Base-by-base conservation (phyloP, 2,113 vertebrate species). In the Gopherus flavomarginatus region DNA sequence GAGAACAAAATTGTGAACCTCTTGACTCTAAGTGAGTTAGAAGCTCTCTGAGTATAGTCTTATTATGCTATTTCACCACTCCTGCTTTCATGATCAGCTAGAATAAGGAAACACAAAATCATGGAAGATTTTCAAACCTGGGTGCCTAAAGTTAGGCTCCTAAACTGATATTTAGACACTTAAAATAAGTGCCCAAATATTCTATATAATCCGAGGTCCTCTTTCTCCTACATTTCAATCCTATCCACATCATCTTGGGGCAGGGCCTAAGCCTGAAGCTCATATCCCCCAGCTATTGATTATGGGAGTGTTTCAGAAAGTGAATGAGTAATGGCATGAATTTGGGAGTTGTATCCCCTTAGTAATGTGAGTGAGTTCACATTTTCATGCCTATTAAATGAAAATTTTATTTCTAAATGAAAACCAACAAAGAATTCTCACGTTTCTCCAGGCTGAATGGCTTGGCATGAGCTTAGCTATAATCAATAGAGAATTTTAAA, bases 21-120 rank as follows among this genome's bases (percentile, higher is more conserved):
- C 4, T 21, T 49, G 4, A 42, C 22, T 27, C 81, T 26, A 88
- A 81, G 2, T 69, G 62, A 69, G 35, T 35, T 17, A 69, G 35
- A 69, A 69, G 35, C 35, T 53, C 78, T 35, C 81, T 49, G 44
- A 27, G 9, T 27, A 91, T 69, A 96, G 86, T 21, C 17, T 56
- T 8, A 7, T 80, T 16, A 17, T 83, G 62, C 29, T 29, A 56
- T 92, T 91, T 80, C 57, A 52, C 1, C 42, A 8, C 16, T 12
- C 2, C 11, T 83, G 3, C 9, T 80, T 90, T 14, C 6, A 16
- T 93, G 21, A 10, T 83, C 44, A 89, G 9, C 11, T 35, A 83
- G 17, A 11, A 3, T 5, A 42, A 80, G 81, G n/a, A 93, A 94
- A 54, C 12, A 24, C 11, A 53, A 81, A 0, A 0, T 5, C 26